phyloP scores from a whole-genome alignment of 2,113 vertebrate species.

The Zapornia atra region DNA sequence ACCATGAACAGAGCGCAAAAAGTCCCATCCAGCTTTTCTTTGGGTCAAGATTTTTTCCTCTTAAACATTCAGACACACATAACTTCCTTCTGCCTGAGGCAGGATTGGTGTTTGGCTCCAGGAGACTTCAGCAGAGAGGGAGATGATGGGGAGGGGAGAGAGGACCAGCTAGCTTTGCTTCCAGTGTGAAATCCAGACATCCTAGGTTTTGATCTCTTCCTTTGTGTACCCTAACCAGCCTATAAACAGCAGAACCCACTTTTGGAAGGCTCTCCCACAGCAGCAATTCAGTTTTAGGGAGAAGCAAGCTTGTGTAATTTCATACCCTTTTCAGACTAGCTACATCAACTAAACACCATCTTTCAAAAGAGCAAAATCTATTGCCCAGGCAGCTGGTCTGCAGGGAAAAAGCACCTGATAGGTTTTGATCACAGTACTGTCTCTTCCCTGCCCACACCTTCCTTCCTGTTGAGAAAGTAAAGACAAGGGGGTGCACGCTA shows the following conservation, averaged over 20 bases:
- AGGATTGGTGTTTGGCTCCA: background rate
- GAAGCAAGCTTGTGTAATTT: background rate
- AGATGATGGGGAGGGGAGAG: background rate
- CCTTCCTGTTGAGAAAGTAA: background rate
- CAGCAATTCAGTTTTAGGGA: background rate
- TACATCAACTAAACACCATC: background rate
- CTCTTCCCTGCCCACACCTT: background rate
- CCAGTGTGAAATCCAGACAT: background rate
- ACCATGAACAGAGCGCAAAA: background rate
- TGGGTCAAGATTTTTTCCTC: background rate
- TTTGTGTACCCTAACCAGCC: background rate
- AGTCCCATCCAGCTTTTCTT: background rate
- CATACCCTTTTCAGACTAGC: background rate
- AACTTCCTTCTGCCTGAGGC: background rate
- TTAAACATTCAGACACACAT: background rate
- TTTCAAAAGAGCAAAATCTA: background rate
- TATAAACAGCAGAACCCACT: background rate
- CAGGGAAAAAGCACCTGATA: background rate
- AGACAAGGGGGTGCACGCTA: background rate
- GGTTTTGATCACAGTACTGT: background rate
- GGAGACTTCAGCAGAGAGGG: background rate
- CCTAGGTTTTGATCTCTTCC: background rate
- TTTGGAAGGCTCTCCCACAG: background rate
- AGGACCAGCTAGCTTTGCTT: background rate
- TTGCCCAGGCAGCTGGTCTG: background rate